Base-by-base conservation (phyloP, 2,113 vertebrate species). In the Lepus europaeus region DNA sequence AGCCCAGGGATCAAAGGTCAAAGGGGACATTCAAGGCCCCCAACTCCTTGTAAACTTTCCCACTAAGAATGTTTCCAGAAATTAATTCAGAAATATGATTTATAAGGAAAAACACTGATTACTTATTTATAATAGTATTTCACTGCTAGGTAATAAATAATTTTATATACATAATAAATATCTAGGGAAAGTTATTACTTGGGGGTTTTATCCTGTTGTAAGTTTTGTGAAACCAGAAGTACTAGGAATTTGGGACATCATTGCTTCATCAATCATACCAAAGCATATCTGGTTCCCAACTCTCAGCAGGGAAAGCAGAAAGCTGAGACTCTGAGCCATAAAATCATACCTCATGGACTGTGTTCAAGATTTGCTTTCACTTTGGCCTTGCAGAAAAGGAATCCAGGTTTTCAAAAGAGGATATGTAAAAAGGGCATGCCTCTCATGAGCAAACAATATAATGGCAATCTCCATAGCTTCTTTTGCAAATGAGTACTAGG, bases 21-120 rank as follows among this genome's bases (percentile, higher is more conserved):
- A 3, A 59, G 56, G 4, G 79, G 81, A 89, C 91, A 94, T 70
- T 70, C 84, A 89, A 87, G 83, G 56, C 9, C 6, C 25, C 73
- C 78, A 95, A 33, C 20, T 90, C 80, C 96, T 95, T 87, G 76
- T 95, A 97, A 98, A 91, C 85, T 96, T 95, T 86, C 64, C 33
- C 53, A 31, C n/a, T 89, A 77, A 84, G 36, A 82, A 85, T 27
- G 22, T n/a, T 85, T 93, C 91, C 74, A 89, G 77, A 90, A 91
- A 93, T 79, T 77, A 95, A 93, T 63, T 82, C 14, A 81, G 51
- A 93, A 87, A 81, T 84, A 74, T 36, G 8, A 53, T 79, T 31
- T 91, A 5, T 76, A 94, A 86, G 45, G 27, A 33, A 56, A 72
- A 78, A 90, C 66, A n/a, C 19, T 84, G 27, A 27, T 63, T 86